Conservation (phyloP, 2,888 invertebrate species). For the Luperina nickerlii region DNA sequence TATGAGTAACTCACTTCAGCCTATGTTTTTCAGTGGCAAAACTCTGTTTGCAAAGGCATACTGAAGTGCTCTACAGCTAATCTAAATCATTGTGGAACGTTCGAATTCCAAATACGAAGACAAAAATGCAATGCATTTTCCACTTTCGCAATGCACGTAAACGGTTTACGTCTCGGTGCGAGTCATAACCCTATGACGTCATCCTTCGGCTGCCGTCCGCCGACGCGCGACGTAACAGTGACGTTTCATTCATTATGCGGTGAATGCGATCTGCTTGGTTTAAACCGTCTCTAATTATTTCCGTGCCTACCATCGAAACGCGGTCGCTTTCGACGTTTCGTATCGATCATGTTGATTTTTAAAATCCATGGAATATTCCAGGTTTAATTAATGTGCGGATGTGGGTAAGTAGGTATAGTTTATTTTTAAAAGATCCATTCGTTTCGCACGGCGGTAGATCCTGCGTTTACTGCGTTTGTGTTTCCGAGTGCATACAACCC, state of each 20-base stretch:
- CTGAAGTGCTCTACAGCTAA: not conserved
- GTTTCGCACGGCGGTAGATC: not conserved
- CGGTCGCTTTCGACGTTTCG: conserved; percentile 70
- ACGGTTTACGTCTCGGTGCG: conserved; percentile 54
- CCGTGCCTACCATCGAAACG: conserved; percentile 84
- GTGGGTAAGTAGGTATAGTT: conserved; percentile 3
- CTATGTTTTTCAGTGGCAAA: conserved; percentile 8
- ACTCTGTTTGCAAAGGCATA: conserved; percentile 5
- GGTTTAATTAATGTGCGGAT: conserved; percentile 28
- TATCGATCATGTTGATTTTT: conserved; percentile 63
- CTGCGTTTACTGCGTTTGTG: no score
- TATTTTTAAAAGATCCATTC: conserved; percentile 18
- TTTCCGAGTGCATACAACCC: no score
- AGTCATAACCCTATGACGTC: conserved; percentile 75
- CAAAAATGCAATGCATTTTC: conserved; percentile 21
- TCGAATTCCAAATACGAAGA: not conserved
- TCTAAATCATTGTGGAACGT: conserved; percentile 4
- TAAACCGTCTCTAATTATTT: conserved; percentile 88
- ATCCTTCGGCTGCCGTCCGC: conserved; percentile 70
- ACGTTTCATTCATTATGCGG: conserved; percentile 87
- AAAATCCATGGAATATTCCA: conserved; percentile 27
- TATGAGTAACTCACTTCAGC: not conserved
- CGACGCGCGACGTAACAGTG: conserved; percentile 72
- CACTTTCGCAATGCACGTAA: conserved; percentile 37
- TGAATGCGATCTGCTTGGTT: conserved; percentile 86